Base-by-base conservation (phyloP, 2,113 vertebrate genomes). In the Ceyx margarethae region DNA sequence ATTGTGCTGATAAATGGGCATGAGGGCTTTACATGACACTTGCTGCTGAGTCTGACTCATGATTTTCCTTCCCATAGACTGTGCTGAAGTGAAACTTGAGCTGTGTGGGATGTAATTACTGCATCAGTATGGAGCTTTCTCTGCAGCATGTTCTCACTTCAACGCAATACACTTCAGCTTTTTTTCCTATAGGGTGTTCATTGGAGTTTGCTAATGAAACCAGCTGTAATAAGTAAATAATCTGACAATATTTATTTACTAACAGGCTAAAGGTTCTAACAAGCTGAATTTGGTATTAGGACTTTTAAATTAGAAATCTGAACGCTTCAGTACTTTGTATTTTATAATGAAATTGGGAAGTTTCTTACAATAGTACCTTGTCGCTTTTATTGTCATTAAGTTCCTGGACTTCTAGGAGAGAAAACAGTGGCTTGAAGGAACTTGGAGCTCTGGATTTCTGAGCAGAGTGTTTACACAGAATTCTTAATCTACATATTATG, bases 11-110 rank as follows among this genome's bases (percentile, higher is more conserved):
- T 72, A 66, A 79, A 76, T 1, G 21, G 25, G 43, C 42, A 33
- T 4, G 31, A 69, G 64, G 33, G 26, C 43, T 94, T 87, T 90
- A n/a, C 64, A 51, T 87, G 72, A 56, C 25, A 5, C 14, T 73
- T 76, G 25, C 40, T 84, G 20, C 61, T 94, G 57, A 76, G 92
- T 85, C 64, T 85, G 87, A 89, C 67, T 91, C 75, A 58, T 29
- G 64, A 23, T 62, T 92, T 84, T 31, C 12, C 33, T 92, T 89
- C 67, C 17, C 17, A 33, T 66, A 35, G 42, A 13, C n/a, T 25
- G 17, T 61, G 33, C 64, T 90, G 85, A 83, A 89, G 79, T 92
- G 89, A 85, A 96, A 80, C 67, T 80, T 66, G 62, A 82, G 40
- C 43, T 69, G 6, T 3, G 4, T 83, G 21, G 74, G 77, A 64